Base-by-base conservation (phyloP, 2,888 invertebrate genomes). In the Ischnura elegans region DNA sequence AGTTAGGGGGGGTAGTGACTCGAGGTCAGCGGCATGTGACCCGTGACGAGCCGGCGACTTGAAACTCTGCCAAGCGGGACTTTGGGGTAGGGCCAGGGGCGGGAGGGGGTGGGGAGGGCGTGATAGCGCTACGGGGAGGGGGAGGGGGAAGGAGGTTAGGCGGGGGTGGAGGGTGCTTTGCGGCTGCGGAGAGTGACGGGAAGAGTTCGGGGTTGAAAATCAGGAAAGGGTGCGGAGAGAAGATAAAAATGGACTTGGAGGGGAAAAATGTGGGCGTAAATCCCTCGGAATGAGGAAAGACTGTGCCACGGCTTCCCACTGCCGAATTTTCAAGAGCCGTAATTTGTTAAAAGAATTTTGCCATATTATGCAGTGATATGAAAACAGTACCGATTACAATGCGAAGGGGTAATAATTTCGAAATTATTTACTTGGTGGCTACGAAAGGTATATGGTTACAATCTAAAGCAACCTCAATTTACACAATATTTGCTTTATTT, bases 1-100 rank as follows among this genome's bases (percentile, higher is more conserved):
- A 46, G 86, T n/a, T n/a, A n/a, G 19, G 86, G 43, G 25, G 25
- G 46, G 45, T n/a, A 46, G 86, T n/a, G 46, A 46, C 46, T 45
- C n/a, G 86, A 16, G 86, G 86, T 86, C 86, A 86, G 43, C 86
- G 45, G 6, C 86, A 86, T 86, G 43, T 86, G 86, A 86, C 86
- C 86, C 86, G 86, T 86, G 86, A 86, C 86, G 46, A 86, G 86
- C n/a, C 13, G 25, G 86, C 45, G 86, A n/a, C 86, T 86, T 86
- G 86, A 86, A 86, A 86, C 45, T n/a, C 86, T 45, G 86, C 86
- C 86, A 86, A 86, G 86, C 86, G 86, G 46, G 86, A 86, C 86
- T 86, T 86, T 86, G 86, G 86, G 86, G 86, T 86, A 86, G 86
- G 86, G 86, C 86, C 86, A 45, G 86, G 86, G 2, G 86, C 19